Evolutionary conservation across 2,888 invertebrate genomes (phyloP).

Genomic region (Nephrocerus scutellatus): DNA sequence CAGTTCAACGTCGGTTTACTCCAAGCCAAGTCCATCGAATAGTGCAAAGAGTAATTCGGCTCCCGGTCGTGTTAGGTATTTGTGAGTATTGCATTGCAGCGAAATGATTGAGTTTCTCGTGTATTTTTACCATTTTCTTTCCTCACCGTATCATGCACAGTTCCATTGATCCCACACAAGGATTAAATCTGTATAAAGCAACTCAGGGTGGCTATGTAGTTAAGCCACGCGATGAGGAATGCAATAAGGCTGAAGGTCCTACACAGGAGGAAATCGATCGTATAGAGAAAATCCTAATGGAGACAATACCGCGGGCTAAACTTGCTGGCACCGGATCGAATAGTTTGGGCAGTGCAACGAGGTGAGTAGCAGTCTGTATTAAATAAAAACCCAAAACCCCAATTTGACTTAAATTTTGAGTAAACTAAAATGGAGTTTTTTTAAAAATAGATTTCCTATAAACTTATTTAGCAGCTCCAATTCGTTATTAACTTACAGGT

Average conservation of each 20-base stretch:
- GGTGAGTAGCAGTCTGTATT: constrained; percentile 27
- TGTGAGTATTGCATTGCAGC: constrained; percentile 21
- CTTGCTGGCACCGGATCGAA: constrained; percentile 48
- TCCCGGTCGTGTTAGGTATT: constrained; percentile 45
- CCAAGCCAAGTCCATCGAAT: constrained; percentile 47
- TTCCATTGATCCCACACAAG: constrained; percentile 47
- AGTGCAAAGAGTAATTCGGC: constrained; percentile 49
- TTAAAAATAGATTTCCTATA: neutral
- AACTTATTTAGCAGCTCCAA: neutral
- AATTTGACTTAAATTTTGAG: neutral
- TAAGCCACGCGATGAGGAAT: constrained; percentile 60
- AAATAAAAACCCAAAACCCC: neutral
- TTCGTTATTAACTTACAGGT: constrained; percentile 30
- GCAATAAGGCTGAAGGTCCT: constrained; percentile 59
- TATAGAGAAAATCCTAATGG: constrained; percentile 53
- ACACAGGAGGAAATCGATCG: constrained; percentile 54
- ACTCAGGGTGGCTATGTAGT: constrained; percentile 57
- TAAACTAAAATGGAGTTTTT: neutral
- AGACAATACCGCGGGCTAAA: constrained; percentile 38
- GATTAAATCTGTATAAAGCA: constrained; percentile 47
- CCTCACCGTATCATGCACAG: no score
- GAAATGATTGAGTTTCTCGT: neutral
- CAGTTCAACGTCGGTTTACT: constrained; percentile 46
- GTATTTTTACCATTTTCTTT: neutral
- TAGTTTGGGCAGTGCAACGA: constrained; percentile 49